Conservation (phyloP, 2,113 vertebrate genomes). For the Corydoras sp. region DNA sequence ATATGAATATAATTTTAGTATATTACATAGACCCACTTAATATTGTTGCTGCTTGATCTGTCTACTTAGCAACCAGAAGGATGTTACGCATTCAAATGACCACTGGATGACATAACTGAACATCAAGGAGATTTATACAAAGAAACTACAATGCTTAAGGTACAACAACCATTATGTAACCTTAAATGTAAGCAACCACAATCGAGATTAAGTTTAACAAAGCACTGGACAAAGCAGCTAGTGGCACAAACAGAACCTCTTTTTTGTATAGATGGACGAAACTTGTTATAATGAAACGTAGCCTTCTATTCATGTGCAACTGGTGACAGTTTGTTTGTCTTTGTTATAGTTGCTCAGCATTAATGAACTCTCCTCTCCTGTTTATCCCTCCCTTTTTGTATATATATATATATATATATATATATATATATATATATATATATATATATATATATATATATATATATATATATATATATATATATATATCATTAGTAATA, state of each 20-base stretch:
- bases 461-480: too few relatives aligned
- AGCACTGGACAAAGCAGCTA: neutral
- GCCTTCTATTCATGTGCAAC: too few relatives aligned
- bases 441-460: too few relatives aligned
- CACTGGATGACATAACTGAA: neutral
- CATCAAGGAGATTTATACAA: neutral
- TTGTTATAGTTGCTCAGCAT: slow-evolving; percentile 18
- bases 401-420: too few relatives aligned
- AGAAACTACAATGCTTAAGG: neutral
- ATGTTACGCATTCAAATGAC: neutral
- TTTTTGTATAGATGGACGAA: slow-evolving; percentile 19
- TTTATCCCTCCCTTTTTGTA: neutral
- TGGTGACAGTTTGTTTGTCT: neutral
- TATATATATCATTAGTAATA: too few relatives aligned
- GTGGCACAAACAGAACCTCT: neutral
- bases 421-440: too few relatives aligned
- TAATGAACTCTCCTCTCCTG: neutral
- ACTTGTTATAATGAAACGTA: neutral
- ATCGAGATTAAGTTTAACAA: neutral
- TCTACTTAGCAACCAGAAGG: too few relatives aligned
- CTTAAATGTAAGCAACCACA: neutral
- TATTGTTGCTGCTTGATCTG: too few relatives aligned
- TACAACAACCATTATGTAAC: neutral
- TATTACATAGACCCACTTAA: too few relatives aligned
- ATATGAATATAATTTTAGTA: too few relatives aligned